A percentile compares a stretch with the other conserved stretches of the same genome.
phyloP scores from a whole-genome alignment of 2,888 invertebrate species.

The Anaspis maculata region DNA sequence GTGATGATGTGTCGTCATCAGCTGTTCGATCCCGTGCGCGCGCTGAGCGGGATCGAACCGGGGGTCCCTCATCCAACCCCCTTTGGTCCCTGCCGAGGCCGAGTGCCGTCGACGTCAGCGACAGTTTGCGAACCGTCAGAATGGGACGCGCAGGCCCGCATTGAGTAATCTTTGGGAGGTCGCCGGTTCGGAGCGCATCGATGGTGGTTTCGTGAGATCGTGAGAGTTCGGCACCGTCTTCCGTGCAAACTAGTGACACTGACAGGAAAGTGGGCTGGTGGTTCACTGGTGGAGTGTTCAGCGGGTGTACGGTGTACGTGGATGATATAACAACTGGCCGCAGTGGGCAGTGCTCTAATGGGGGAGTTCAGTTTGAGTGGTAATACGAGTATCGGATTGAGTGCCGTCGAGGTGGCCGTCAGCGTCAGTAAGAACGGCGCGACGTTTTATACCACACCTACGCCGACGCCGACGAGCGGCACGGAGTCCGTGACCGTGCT shows the following conservation, averaged over 20 bases:
- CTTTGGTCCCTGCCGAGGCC: too few relatives aligned
- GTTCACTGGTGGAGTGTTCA: constrained; percentile 37
- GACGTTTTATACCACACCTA: constrained; percentile 40
- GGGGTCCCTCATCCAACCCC: background rate
- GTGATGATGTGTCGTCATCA: constrained; percentile 30
- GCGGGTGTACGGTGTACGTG: constrained; percentile 33
- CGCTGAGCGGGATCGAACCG: constrained; percentile 18
- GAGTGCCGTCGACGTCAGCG: constrained; percentile 12
- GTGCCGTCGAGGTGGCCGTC: constrained; percentile 40
- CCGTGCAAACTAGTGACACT: constrained; percentile 32
- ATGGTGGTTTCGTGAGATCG: constrained; percentile 12
- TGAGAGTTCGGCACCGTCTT: constrained; percentile 21
- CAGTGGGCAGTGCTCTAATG: constrained; percentile 41
- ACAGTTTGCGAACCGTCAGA: constrained; percentile 6
- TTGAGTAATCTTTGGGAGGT: constrained; percentile 28
- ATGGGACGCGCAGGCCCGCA: constrained; percentile 20
- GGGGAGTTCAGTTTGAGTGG: constrained; percentile 44
- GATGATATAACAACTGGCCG: constrained; percentile 33
- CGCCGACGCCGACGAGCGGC: constrained; percentile 19
- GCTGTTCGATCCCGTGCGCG: constrained; percentile 33
- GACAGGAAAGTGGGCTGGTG: constrained; percentile 36
- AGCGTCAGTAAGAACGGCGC: constrained; percentile 32
- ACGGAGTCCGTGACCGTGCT: constrained; percentile 24
- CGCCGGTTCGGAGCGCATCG: constrained; percentile 25
- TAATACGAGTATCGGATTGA: constrained; percentile 41